Conservation (phyloP, 2,888 invertebrate species). For the Philopedon plagiatum region DNA sequence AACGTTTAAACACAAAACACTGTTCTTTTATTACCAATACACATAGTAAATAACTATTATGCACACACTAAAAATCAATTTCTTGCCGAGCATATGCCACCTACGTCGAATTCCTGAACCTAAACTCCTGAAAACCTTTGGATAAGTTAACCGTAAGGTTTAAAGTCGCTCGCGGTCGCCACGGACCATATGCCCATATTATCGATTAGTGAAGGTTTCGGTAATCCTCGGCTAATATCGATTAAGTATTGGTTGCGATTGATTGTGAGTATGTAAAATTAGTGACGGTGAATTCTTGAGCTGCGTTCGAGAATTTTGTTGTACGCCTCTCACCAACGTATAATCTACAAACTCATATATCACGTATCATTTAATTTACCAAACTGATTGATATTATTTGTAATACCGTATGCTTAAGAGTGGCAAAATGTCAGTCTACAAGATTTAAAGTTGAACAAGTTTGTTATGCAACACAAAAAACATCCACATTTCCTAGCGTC, state of each 20-base stretch:
- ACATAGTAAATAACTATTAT: conserved; percentile 30
- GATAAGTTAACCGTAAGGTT: conserved; percentile 14
- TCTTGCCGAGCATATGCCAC: conserved; percentile 42
- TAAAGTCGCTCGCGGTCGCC: conserved; percentile 5
- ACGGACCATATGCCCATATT: conserved; percentile 30
- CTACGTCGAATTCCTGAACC: conserved; percentile 34
- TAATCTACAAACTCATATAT: no score
- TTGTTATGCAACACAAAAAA: no score
- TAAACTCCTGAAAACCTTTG: neutral
- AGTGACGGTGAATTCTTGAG: conserved; percentile 27
- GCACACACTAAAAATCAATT: conserved; percentile 37
- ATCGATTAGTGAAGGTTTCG: conserved; percentile 45
- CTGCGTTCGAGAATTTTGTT: conserved; percentile 12
- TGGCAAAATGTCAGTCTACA: no score
- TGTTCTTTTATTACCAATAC: conserved; percentile 3
- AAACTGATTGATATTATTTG: no score
- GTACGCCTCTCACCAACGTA: neutral
- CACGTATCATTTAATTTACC: no score
- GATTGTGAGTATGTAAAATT: conserved; percentile 41
- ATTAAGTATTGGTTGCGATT: conserved; percentile 48
- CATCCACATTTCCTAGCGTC: no score
- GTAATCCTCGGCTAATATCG: conserved; percentile 36
- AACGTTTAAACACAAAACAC: neutral
- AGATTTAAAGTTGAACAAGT: no score
- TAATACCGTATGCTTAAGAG: no score